Base-by-base conservation (phyloP, 2,888 invertebrate genomes). In the Megamerina dolium region DNA sequence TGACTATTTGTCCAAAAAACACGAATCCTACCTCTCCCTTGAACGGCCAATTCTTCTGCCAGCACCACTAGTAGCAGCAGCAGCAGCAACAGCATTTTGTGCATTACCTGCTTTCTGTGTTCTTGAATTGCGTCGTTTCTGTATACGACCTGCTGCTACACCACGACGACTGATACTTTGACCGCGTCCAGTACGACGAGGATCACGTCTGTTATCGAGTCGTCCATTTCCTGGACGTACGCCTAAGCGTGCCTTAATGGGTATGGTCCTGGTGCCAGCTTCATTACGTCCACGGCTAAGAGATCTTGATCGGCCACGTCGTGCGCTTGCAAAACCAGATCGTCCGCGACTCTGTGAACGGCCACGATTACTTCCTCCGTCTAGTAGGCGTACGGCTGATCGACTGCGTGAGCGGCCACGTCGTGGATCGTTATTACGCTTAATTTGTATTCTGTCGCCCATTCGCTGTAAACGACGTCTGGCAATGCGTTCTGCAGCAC, bases 191-290 rank as follows among this genome's bases (percentile, higher is more conserved):
- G n/a, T n/a, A 9, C 57, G 55, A 38, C 51, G 56, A 18, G 38
- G 37, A 20, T 20, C 34, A 21, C 36, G 26, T 18, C 13, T 13
- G 12, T 33, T 34, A 19, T 38, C 42, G 14, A 49, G 46, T 10
- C 50, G 48, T 41, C 39, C 49, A 2, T 50, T 48, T 27, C 57
- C 57, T 3, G 58, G 55, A 37, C 68, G 67, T 33, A 55, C 51
- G 12, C 67, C 67, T 36, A 68, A 50, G 6, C 67, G 67, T 12
- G 68, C 59, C 51, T 64, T 66, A 6, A 68, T 58, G 12, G 67
- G 64, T 5, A 64, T 51, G 29, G 50, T 35, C 3, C 60, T 56
- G 14, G 45, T 41, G 10, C 17, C 33, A 26, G 42, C 20, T 9
- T 16, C 36, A 18, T 38, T 43, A 19, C 12, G 29, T 31, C 38